Evolutionary conservation across 2,797 vertebrate species (phyloP).

Genomic region (Galaxias olidus): DNA sequence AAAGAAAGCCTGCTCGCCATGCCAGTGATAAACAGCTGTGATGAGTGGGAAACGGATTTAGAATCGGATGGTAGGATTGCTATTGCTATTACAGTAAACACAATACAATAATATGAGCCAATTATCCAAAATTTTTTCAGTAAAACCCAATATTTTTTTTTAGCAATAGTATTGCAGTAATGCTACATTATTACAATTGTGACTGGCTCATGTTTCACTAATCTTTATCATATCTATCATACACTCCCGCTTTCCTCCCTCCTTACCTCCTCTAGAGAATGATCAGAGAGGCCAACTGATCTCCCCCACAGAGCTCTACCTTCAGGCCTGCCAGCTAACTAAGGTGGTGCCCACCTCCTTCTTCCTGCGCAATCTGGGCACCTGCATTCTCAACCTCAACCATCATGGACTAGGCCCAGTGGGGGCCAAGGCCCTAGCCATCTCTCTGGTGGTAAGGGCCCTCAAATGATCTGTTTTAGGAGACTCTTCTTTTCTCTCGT

Average conservation of each 20-base stretch:
- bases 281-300: background rate
- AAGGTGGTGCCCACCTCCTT: conserved; percentile 62
- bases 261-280: conserved; percentile 10
- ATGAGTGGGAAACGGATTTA: conserved; percentile 4
- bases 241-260: background rate
- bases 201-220: background rate
- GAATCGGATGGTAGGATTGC: background rate
- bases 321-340: conserved; percentile 64
- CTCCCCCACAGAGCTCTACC: conserved; percentile 52
- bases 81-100: background rate
- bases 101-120: too few relatives aligned
- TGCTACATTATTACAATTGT: background rate
- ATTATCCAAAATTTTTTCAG: background rate
- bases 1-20: background rate
- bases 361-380: conserved; percentile 65
- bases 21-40: background rate
- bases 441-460: conserved; percentile 66
- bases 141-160: background rate
- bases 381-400: conserved; percentile 68
- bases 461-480: background rate
- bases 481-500: background rate
- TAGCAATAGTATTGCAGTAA: background rate
- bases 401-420: conserved; percentile 70
- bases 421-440: conserved; percentile 75
- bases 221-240: background rate